A percentile compares a stretch with the other conserved stretches of the same genome.
Evolutionary conservation across 2,113 vertebrate species (phyloP).

Genomic region (Balaeniceps rex): DNA sequence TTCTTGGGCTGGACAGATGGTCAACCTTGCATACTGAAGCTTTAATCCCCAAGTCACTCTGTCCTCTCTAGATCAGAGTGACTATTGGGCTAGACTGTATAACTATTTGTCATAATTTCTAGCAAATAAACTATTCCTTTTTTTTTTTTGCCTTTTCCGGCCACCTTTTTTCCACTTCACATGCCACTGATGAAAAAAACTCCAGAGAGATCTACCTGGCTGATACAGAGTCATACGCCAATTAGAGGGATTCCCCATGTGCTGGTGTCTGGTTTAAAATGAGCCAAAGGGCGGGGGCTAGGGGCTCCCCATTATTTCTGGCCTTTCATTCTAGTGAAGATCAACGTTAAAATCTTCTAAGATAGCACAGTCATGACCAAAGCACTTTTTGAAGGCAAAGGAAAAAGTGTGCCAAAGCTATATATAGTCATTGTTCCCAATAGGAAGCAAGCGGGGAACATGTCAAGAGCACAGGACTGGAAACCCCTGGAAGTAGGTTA

Average conservation of each 20-base stretch:
- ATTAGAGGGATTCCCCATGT: not conserved
- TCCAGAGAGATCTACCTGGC: not conserved
- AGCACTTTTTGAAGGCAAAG: conserved; percentile 1
- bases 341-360: not conserved
- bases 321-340: not conserved
- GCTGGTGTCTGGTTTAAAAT: not conserved
- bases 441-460: not conserved
- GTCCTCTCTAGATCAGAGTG: no score
- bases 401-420: conserved; percentile 24
- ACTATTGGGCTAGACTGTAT: not conserved
- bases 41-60: no score
- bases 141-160: not conserved
- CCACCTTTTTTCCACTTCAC: not conserved
- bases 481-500: conserved; percentile 28
- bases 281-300: not conserved
- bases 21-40: not conserved
- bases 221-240: not conserved
- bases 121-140: not conserved
- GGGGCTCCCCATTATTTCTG: not conserved
- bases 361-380: not conserved
- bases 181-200: not conserved
- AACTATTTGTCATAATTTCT: not conserved
- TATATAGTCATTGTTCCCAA: not conserved
- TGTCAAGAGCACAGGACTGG: conserved; percentile 24
- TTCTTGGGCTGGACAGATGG: not conserved